Evolutionary conservation across 2,797 vertebrate genomes (phyloP), one percentile per base, ranked within the genome.

Genomic region (Sciaenops ocellatus): DNA sequence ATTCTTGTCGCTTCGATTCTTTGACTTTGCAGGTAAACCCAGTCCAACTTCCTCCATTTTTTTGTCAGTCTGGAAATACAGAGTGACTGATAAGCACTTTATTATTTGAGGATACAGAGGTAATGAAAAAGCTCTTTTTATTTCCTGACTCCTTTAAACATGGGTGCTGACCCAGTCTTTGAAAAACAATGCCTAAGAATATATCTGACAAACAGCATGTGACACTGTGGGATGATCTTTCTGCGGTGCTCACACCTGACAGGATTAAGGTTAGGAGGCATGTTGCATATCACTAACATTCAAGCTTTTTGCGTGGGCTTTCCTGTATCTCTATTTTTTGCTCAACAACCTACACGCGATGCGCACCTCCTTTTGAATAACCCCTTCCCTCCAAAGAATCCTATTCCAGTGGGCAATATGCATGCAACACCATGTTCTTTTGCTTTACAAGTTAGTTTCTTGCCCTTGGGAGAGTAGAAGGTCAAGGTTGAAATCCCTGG

Each of bases 401-500:
- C 9, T 52, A 15, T 42, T 55, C 57, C 50, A 11, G 3, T 44
- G 50, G 62, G 26, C 60, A 22, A 30, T 50, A 42, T 60, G 48
- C 60, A 76, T 47, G 60, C 18, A 60, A 8, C 50, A n/a, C 46
- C 51, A 10, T 38, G 0, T 47, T 64, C 12, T 47, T 55, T 18
- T 28, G 44, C 28, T 42, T 30, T 47, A 20, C 46, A 46, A 54
- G n/a, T 63, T 62, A n/a, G 3, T 50, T 50, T 62, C 38, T 47
- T 59, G 61, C 76, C 81, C 67, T 80, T 78, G 73, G 78, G 72
- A 71, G 65, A 68, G 65, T 84, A 77, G 59, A 89, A 92, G 87
- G 86, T 91, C 76, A 80, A 85, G 74, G 84, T 82, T 86, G 65
- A 81, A 89, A 90, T 85, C 75, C 76, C 62, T 62, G 65, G 10